Percentiles rank a stretch among this genome's conserved stretches.
Conservation (phyloP, 2,797 vertebrate genomes). For the Chaenodraco wilsoni region DNA sequence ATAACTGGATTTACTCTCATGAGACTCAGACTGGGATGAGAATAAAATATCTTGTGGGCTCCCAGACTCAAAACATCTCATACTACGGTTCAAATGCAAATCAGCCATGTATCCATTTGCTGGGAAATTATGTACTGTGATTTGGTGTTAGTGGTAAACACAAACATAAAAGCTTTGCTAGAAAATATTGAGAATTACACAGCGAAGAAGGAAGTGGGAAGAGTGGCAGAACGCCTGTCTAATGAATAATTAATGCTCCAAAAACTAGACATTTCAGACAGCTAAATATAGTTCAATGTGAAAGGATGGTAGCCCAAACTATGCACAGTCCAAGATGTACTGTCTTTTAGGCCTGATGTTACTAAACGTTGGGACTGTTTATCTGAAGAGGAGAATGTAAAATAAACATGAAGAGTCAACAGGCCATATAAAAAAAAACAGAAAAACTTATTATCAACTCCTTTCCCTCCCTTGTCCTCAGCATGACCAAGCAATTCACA, state of each 20-base stretch:
- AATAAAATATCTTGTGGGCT: conserved; percentile 45
- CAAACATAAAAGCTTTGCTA: not conserved
- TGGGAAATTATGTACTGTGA: conserved; percentile 46
- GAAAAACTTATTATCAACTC: conserved; percentile 42
- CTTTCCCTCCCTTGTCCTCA: conserved; percentile 66
- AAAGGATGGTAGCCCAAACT: conserved; percentile 4
- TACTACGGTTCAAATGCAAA: conserved; percentile 47
- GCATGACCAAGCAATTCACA: conserved; percentile 72
- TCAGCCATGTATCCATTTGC: conserved; percentile 50
- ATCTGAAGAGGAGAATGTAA: conserved; percentile 46
- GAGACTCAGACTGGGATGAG: conserved; percentile 40
- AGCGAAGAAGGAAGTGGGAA: not conserved
- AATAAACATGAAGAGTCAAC: conserved; percentile 52
- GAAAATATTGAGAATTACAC: conserved; percentile 5
- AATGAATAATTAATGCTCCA: conserved; percentile 28
- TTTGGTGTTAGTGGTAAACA: conserved; percentile 6
- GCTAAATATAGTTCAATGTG: conserved; percentile 36
- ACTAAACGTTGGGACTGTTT: conserved; percentile 41
- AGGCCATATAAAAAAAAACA: conserved; percentile 21
- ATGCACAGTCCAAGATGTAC: conserved; percentile 9
- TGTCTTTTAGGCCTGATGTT: conserved; percentile 21
- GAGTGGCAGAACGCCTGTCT: not conserved
- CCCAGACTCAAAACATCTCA: conserved; percentile 54
- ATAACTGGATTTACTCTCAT: conserved; percentile 54
- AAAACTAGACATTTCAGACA: conserved; percentile 24